Conservation (phyloP, 1,140 invertebrate genomes). For the Drosophila persimilis region DNA sequence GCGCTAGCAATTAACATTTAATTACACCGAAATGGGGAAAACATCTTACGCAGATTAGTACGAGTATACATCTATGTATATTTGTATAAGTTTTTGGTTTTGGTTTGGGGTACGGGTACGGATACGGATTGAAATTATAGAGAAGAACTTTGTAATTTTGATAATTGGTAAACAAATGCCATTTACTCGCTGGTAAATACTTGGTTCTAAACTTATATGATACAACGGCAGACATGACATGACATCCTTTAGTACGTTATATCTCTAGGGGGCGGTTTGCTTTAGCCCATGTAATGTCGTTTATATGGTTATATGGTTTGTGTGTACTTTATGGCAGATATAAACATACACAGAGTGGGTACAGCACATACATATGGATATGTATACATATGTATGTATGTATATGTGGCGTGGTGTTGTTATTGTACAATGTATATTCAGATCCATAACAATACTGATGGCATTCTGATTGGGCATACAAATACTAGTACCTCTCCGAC, state of each 20-base stretch:
- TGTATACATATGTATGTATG: neutral
- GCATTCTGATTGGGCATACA: neutral
- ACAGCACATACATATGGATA: no score
- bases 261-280: constrained; percentile 23
- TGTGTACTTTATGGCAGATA: constrained; percentile 45
- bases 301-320: constrained; percentile 24
- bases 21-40: constrained; percentile 67
- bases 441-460: constrained; percentile 30
- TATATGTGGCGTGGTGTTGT: constrained; percentile 22
- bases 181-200: constrained; percentile 45
- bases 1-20: constrained; percentile 69
- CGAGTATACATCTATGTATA: constrained; percentile 31
- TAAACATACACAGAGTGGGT: constrained; percentile 60
- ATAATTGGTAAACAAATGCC: constrained; percentile 31
- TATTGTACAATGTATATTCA: constrained; percentile 5
- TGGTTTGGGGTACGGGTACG: neutral
- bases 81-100: constrained; percentile 23
- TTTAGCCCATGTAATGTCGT: constrained; percentile 33
- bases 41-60: constrained; percentile 52
- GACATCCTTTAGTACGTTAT: constrained; percentile 60
- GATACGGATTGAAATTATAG: constrained; percentile 6
- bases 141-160: constrained; percentile 19
- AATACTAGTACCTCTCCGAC: neutral
- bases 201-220: constrained; percentile 60
- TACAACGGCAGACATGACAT: constrained; percentile 43